Evolutionary conservation across 2,888 invertebrate genomes (phyloP), one percentile per base, ranked within the genome.

Genomic region (Nemurella pictetii): DNA sequence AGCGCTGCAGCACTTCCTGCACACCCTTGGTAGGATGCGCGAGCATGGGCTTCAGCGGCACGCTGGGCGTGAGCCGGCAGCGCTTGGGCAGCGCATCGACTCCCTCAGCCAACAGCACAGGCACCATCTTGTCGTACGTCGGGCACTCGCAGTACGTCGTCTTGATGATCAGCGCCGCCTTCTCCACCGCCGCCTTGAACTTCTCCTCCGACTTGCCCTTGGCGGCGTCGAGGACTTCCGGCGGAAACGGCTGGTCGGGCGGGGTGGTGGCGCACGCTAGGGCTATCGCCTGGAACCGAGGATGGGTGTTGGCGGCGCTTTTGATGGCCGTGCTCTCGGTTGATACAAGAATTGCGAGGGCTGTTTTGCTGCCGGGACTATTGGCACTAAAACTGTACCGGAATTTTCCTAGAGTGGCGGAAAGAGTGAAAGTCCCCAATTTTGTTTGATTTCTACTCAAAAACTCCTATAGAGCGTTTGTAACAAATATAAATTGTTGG

Each of bases 21-120:
- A 99, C 96, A 1, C 98, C 98, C 90, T 96, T 97, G 0, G 99
- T 98, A 1, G 99, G 99, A 89, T 99, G 99, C 0, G 99, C 99
- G 89, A 99, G 92, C 99, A 99, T 99, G 0, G 99, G 99, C 90
- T 98, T 97, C 87, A 99, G 92, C 15, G 99, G 99, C 87, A 98
- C 93, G 83, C 98, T 98, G 15, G 98, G 98, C 28, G 95, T 94
- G 85, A 99, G 93, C 88, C 95, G 95, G 90, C 99, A 99, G 88
- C 94, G 93, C 55, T 93, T 91, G 0, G 96, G 95, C 84, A 99
- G 91, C 55, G 93, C 93, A 9, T 92, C 90, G 5, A 96, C 92
- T 0, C 98, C 98, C 88, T 95, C 93, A 88, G 93, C 90, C 85
- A 99, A 90, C 78, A 99, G 90, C 12, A 94, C 94, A 0, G 96